A percentile compares a stretch with the other conserved stretches of the same genome.
Evolutionary conservation across 1,140 invertebrate species (phyloP).

Genomic region (Linepithema humile): DNA sequence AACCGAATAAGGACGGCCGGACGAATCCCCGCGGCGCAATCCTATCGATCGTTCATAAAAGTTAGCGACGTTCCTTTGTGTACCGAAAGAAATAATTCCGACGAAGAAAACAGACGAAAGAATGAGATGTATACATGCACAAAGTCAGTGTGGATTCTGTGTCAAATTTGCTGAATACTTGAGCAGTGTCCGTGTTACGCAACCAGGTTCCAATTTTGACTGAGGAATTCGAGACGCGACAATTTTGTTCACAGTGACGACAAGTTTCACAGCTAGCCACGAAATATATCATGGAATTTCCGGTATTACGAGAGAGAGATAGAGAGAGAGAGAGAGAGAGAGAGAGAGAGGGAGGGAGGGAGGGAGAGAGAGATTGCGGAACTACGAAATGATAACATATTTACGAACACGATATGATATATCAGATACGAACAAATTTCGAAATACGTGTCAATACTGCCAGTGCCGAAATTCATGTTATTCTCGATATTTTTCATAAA

Average conservation of each 20-base stretch:
- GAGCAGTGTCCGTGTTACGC: background rate
- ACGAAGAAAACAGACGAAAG: background rate
- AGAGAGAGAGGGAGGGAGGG: background rate
- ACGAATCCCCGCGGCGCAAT: background rate
- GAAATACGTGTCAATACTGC: background rate
- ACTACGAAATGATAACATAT: background rate
- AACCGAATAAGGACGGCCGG: conserved; percentile 39
- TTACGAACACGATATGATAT: background rate
- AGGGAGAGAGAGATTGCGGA: background rate
- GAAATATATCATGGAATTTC: background rate
- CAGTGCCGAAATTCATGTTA: background rate
- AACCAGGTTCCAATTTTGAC: too few species aligned
- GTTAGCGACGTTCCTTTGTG: background rate
- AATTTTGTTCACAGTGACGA: background rate
- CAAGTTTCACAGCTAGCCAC: background rate
- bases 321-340: background rate
- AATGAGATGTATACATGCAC: background rate
- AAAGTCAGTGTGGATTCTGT: background rate
- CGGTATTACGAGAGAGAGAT: background rate
- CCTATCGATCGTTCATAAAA: conserved; percentile 23
- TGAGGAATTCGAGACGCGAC: background rate
- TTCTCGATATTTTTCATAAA: background rate
- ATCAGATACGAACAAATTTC: background rate
- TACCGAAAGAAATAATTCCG: background rate
- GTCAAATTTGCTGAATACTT: conserved; percentile 4